Base-by-base conservation (phyloP, 2,797 vertebrate species). In the Siniperca scherzeri region DNA sequence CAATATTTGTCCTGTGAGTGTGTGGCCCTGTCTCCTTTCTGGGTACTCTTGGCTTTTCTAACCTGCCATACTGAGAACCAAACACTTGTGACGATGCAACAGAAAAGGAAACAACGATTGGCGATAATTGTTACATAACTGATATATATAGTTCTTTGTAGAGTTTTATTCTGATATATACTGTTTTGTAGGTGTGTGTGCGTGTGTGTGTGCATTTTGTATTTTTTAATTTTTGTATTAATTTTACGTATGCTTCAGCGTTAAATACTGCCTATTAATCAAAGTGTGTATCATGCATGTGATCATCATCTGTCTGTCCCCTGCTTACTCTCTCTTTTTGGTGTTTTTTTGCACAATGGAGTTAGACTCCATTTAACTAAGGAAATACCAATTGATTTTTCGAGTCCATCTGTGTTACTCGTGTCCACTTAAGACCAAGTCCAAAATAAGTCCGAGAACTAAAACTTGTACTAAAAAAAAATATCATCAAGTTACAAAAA, bases 151-250 rank as follows among this genome's bases (percentile, higher is more conserved):
- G 94, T 94, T 95, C 93, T 96, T 96, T 96, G 96, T 96, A 96
- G 95, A 96, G 92, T 96, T 96, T 96, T 96, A 96, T 96, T 96
- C 95, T 95, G 93, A 94, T 92, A 94, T 94, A 95, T 94, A 94
- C 94, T 93, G 94, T 95, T 96, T 96, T 96, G 95, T 96, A 96
- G 95, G 95, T 95, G 93, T 93, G 95, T 94, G 93, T 91, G 94
- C 76, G 91, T 82, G 91, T 87, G 91, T 90, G 94, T 94, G 90
- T 92, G 94, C 94, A 92, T 94, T 95, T 94, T 96, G 93, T 95
- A 95, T 94, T 95, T 96, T 95, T 95, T 93, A 91, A 93, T 93
- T 96, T 96, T 96, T 96, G 91, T 95, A 96, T 94, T 93, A 82
- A 94, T 96, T 95, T 95, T 81, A 93, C 72, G 95, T 96, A 95